Evolutionary conservation across 2,888 invertebrate genomes (phyloP), one percentile per base, ranked within the genome.

Genomic region (Mallateleia sp.): DNA sequence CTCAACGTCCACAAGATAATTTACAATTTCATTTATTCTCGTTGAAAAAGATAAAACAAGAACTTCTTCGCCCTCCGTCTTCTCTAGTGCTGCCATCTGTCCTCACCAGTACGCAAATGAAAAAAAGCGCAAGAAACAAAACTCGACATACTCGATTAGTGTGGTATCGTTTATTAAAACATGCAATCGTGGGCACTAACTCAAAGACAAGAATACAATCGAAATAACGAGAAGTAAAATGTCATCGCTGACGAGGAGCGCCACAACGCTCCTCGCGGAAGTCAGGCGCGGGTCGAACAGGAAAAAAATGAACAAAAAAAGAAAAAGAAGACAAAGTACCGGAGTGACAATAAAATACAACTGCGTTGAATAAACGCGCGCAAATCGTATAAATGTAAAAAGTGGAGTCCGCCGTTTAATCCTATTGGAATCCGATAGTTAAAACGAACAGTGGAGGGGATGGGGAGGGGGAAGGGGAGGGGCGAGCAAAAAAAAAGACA

Each of bases 341-440:
- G 38, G 14, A 38, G 38, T 38, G 74, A 72, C 20, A 25, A 80
- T 60, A 81, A 74, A 81, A 83, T 71, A 69, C 50, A 75, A 42
- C 47, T 54, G 75, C 66, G 75, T 66, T 71, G 28, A 20, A n/a
- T 25, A 38, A 78, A 79, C 81, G 67, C 60, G 64, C 82, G 67
- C 82, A 67, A 56, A 60, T 75, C 69, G 69, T 75, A 82, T 62
- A 82, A 82, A 82, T 75, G 69, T 75, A 82, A 82, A 82, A 75
- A 82, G 67, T 75, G 69, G 34, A 75, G 82, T 75, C 82, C 82
- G 82, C 75, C 69, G 32, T 60, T 42, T 32, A 75, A 82, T 52
- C 67, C 60, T 82, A 75, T 64, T 38, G 64, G 67, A 67, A 62
- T 74, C 22, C 15, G n/a, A 45, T 20, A 60, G 28, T 24, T 60